Percentiles rank a stretch among this genome's conserved stretches.
These are phyloP conservation scores for Heliconius aoede DNA, from an alignment of 2,888 invertebrate genomes.

Conservation along the genomic window DNA sequence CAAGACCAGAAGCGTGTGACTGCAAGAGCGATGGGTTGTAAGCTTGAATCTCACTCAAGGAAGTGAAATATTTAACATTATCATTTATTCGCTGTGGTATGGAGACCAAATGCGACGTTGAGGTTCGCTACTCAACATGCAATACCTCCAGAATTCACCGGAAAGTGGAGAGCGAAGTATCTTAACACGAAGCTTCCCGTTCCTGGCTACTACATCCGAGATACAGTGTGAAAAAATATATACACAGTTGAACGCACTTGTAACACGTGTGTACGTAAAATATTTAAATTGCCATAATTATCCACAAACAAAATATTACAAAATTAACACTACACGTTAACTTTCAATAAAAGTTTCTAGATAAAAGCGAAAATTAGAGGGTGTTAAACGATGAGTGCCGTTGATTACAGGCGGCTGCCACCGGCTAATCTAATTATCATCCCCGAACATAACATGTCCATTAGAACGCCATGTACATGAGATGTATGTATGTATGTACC, in stretches of 20 bases:
- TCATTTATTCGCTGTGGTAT: too few species aligned
- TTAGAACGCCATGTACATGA: constrained; percentile 69
- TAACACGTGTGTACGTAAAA: not conserved
- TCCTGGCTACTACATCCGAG: too few species aligned
- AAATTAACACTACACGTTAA: not conserved
- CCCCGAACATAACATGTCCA: constrained; percentile 74
- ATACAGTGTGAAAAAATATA: too few species aligned
- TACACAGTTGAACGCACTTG: too few species aligned
- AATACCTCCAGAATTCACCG: too few species aligned
- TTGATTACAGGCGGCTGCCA: constrained; percentile 62
- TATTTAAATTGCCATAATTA: not conserved
- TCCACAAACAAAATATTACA: not conserved
- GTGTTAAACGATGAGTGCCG: constrained; percentile 64
- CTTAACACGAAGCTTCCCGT: too few species aligned
- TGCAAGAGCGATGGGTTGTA: too few species aligned
- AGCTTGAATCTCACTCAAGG: too few species aligned
- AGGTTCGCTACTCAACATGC: too few species aligned
- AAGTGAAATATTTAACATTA: too few species aligned
- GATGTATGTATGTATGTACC: constrained; percentile 47
- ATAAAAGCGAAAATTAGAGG: constrained; percentile 9
- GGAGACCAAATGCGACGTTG: too few species aligned
- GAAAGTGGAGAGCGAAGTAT: too few species aligned
- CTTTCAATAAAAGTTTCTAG: not conserved
- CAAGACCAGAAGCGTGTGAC: not conserved
- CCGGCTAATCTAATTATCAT: constrained; percentile 78